A percentile compares a stretch with the other conserved stretches of the same genome.
Evolutionary conservation across 2,113 vertebrate species (phyloP).

Genomic region (Lasiurus borealis): DNA sequence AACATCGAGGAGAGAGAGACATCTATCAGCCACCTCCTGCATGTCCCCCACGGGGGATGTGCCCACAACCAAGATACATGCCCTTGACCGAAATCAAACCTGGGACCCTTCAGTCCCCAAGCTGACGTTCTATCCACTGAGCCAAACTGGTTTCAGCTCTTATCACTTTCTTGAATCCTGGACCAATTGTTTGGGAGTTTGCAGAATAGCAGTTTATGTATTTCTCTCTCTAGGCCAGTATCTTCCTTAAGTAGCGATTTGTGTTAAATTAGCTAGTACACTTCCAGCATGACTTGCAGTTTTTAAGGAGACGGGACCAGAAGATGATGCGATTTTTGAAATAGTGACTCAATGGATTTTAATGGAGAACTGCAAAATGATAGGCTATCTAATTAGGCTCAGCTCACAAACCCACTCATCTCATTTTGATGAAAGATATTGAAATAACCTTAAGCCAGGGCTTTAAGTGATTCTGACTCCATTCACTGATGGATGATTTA

Average conservation of each 20-base stretch:
- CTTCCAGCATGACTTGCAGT: conserved; percentile 33
- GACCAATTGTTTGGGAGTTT: neutral
- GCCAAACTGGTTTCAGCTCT: neutral
- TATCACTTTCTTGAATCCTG: neutral
- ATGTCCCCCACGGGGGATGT: too few relatives aligned
- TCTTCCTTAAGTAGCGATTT: conserved; percentile 35
- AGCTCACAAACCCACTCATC: neutral
- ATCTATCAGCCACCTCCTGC: too few relatives aligned
- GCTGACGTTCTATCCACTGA: too few relatives aligned
- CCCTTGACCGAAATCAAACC: too few relatives aligned
- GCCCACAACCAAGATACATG: too few relatives aligned
- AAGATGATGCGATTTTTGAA: conserved; percentile 23
- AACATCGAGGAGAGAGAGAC: too few relatives aligned
- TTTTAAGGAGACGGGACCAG: conserved; percentile 15
- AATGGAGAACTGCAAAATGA: neutral
- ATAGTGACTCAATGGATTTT: neutral
- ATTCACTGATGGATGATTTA: neutral
- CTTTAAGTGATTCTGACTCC: conserved; percentile 18
- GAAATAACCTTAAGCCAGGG: neutral
- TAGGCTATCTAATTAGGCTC: neutral
- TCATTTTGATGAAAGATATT: conserved; percentile 29
- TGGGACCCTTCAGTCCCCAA: too few relatives aligned
- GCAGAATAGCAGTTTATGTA: neutral
- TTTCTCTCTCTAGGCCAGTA: neutral
- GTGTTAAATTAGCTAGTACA: conserved; percentile 37